Evolutionary conservation across 2,113 vertebrate genomes (phyloP), one percentile per base, ranked within the genome.

Genomic region (Amphilophus citrinellus): DNA sequence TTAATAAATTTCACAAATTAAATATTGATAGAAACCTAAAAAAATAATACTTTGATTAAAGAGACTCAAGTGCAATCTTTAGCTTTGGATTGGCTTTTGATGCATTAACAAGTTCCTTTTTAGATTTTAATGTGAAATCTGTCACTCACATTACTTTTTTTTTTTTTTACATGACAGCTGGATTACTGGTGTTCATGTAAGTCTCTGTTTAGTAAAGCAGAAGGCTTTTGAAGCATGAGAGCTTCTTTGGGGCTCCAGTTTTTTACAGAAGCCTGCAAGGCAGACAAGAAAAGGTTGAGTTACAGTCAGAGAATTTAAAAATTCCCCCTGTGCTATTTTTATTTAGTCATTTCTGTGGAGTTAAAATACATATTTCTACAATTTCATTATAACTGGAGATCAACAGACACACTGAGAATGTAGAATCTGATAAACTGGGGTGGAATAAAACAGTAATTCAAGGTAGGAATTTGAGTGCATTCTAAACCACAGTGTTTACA

Each of bases 341-440:
- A 22, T 73, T 53, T 18, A 53, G 17, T 73, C 10, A 0, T 27
- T 73, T 73, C 6, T 8, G 11, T 53, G 47, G 20, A 47, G 13
- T 53, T 20, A 8, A 30, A 71, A 10, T 53, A 53, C 24, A 53
- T 0, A 32, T 53, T 71, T 71, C 24, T 22, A 71, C 66, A 53
- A 71, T 71, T 71, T 20, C 66, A 30, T 24, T 50, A 71, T 71
- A 71, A 20, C 30, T 71, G 44, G 18, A 71, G 9, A 47, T 44
- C 44, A 32, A 15, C 11, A 71, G 1, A 50, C 44, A 20, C 44
- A 0, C 15, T 1, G 3, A 30, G 66, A 50, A 13, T 30, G 44
- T 71, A 53, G 50, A 50, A 10, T 53, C 18, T 5, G 27, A 71
- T 4, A 50, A 24, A 32, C 50, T 13, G 10, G 44, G 17, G 10